Base-by-base conservation (phyloP, 2,888 invertebrate genomes). In the Lumbricus terrestris region DNA sequence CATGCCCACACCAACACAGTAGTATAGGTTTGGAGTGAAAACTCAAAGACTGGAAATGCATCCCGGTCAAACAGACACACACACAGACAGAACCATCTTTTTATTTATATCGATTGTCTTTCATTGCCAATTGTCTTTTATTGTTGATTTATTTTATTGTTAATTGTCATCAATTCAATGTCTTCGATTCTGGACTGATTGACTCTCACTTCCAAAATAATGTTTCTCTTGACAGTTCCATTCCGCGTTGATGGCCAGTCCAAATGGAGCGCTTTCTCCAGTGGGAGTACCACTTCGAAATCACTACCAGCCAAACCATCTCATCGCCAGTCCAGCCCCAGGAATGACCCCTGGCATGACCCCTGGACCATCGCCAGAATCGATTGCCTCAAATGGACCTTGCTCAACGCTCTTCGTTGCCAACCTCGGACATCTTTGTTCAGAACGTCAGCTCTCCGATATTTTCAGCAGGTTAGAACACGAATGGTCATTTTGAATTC, bases 381-480 rank as follows among this genome's bases (percentile, higher is more conserved):
- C 89, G 54, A 29, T 82, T 6, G 18, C n/a, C 38, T 18, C 90
- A 33, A 34, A n/a, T 54, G 42, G 93, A 82, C 98, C 98, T 93
- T 98, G 98, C 96, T 98, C 98, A 94, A 99, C 99, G 93, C 97
- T 99, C 93, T 99, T 99, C 96, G 98, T 99, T 95, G 99, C 99
- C 94, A 99, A 99, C 96, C 96, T 99, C 95, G 98, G 99, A 93
- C 98, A 98, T 96, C 98, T 98, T 95, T 98, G 98, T 94, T 98
- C 98, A 93, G 99, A 99, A 96, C 98, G 99, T 95, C 99, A 99
- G 96, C 97, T 99, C 93, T 98, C 98, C 96, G 98, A 98, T 96
- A 97, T 99, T 95, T 98, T 99, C 96, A 97, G 97, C 96, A 98
- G 98, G 98, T 98, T 34, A 89, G 54, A 82, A 42, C n/a, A 6